These are phyloP conservation scores for Carassius carassius DNA, from an alignment of 2,113 vertebrate genomes.

Conservation along the genomic window DNA sequence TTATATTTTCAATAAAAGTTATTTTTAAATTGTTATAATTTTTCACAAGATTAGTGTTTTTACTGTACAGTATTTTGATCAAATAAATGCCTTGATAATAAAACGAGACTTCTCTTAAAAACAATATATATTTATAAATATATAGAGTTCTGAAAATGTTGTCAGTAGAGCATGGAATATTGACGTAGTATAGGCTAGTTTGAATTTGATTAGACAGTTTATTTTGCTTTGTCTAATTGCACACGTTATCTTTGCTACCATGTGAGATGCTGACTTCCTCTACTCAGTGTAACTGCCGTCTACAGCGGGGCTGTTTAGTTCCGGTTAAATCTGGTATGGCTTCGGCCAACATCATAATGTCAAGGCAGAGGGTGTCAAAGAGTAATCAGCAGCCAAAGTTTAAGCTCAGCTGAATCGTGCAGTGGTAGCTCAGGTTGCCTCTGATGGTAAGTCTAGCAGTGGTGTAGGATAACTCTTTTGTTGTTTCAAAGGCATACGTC, in stretches of 20 bases:
- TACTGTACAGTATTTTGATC: neutral
- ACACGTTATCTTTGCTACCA: neutral
- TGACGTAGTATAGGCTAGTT: neutral
- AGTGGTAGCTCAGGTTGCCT: constrained; percentile 67
- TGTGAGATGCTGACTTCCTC: neutral
- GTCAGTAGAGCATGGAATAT: neutral
- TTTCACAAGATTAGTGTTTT: neutral
- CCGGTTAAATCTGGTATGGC: constrained; percentile 13
- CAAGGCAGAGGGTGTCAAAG: constrained; percentile 41
- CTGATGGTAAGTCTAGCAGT: constrained; percentile 71
- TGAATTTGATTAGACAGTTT: neutral
- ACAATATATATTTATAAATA: neutral
- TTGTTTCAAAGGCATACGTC: constrained; percentile 64
- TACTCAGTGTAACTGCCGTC: neutral
- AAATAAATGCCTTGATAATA: neutral
- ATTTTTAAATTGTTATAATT: neutral
- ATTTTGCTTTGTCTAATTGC: neutral
- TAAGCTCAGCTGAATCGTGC: constrained; percentile 34
- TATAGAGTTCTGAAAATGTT: neutral
- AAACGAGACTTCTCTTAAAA: neutral
- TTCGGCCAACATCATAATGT: constrained; percentile 46
- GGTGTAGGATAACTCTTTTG: constrained; percentile 66
- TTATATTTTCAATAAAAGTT: too few relatives aligned
- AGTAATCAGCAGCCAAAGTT: constrained; percentile 40
- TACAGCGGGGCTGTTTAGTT: neutral